Evolutionary conservation across 2,888 invertebrate species (phyloP), one percentile per base, ranked within the genome.

Genomic region (Nomada ruficornis): DNA sequence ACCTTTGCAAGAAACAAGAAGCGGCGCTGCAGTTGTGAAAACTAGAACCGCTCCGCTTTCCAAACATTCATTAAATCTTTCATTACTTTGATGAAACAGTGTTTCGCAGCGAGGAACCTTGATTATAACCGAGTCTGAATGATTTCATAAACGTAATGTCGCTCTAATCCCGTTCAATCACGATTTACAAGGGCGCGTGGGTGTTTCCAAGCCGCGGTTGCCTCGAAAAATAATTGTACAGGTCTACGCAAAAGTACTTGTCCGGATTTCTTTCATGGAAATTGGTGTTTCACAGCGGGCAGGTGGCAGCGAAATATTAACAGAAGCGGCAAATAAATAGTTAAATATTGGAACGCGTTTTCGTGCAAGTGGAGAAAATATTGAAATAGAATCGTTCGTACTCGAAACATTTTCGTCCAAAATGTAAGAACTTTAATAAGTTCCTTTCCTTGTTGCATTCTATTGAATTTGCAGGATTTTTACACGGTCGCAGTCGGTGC

Each of bases 101-200:
- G 60, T 50, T 73, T 42, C 77, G 18, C 29, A 13, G 62, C 23
- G 20, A 59, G 75, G 26, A 57, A 75, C 75, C 29, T 62, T 60
- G 75, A 71, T 71, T 79, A 68, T 54, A 65, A 54, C 60, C 77
- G 62, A 70, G 62, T 54, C 64, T 60, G 63, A 75, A 80, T 71
- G 60, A 72, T 74, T 83, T 74, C 71, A 82, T 75, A 72, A 80
- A 65, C 64, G 70, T 71, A 72, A 80, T 67, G 82, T 86, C 79
- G 64, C 60, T 71, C 50, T 79, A 73, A 85, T 69, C 77, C 42
- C 20, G 75, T 44, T 44, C 62, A 76, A 76, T 85, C 63, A 59
- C 78, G 72, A 71, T 70, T 75, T 62, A 57, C 70, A 82, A 59
- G 29, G 71, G 29, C 52, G 71, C 59, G 62, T 63, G 62, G 69